These are phyloP conservation scores for Fregetta grallaria DNA, from an alignment of 2,113 vertebrate species.

Conservation along the genomic window DNA sequence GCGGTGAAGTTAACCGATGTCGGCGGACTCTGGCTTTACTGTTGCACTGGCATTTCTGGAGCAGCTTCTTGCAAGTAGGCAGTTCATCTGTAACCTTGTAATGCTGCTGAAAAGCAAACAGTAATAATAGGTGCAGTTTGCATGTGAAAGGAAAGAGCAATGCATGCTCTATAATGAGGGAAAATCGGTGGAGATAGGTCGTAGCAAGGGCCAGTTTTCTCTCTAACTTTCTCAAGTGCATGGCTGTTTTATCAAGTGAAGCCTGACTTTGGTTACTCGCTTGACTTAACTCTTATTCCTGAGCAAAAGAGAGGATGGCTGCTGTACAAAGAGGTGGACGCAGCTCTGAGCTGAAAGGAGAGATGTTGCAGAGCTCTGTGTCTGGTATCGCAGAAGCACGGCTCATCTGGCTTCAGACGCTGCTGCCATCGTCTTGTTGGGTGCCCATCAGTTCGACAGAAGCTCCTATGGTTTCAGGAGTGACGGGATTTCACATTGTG, in stretches of 20 bases:
- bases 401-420: not conserved
- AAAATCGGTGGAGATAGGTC: not conserved
- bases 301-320: not conserved
- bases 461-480: not conserved
- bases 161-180: not conserved
- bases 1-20: not conserved
- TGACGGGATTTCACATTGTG: not conserved
- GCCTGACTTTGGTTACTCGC: not conserved
- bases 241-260: not conserved
- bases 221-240: not conserved
- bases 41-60: not conserved
- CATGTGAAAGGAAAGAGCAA: not conserved
- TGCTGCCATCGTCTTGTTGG: not conserved
- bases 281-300: not conserved
- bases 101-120: not conserved
- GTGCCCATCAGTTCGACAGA: not conserved
- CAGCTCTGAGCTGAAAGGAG: not conserved
- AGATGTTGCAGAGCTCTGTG: not conserved
- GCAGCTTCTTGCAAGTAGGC: not conserved
- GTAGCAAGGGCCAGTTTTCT: not conserved
- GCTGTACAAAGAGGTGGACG: not conserved
- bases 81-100: not conserved
- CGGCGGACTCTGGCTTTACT: not conserved
- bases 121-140: not conserved
- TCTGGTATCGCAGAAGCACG: not conserved